Evolutionary conservation across 2,113 vertebrate genomes (phyloP), one percentile per base, ranked within the genome.

Genomic region (Pelecanus crispus): DNA sequence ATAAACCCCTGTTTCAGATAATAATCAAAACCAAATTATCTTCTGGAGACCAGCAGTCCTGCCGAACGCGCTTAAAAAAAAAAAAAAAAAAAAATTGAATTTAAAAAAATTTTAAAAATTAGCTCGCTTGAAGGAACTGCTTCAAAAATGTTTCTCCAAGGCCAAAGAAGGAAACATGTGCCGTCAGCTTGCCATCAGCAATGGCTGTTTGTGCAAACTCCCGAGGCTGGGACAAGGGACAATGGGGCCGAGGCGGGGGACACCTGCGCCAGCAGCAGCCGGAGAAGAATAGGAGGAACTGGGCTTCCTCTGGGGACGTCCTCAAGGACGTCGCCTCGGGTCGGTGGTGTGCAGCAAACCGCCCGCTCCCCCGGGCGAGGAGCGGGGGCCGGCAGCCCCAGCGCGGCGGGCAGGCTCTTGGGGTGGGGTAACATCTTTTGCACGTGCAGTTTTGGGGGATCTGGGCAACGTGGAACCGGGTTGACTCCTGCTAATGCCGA

Each of bases 231-330:
- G 79, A 85, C 24, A 49, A 65, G 49, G 68, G 74, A 96, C 92
- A 97, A 95, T 92, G 85, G 89, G 65, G 26, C 62, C 0, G 2
- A 34, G 44, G 7, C 3, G 18, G 16, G 20, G 15, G n/a, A 79
- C 96, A 97, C 86, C 86, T 95, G 96, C 3, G 4, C 89, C 82
- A 52, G 52, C 66, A 74, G 80, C 53, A 38, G 31, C 2, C 0
- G 2, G 42, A 75, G 85, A 94, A 96, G 94, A 97, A 97, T 95
- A 61, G 92, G 78, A 97, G 96, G 97, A 97, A 97, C 95, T 87
- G 17, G 5, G 49, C 32, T 87, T 47, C 75, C 94, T 67, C 91
- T 47, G 84, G 94, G 47, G 77, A 77, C 3, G 4, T 28, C 53
- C 50, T 52, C 74, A 67, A 92, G 84, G 81, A 59, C 52, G 6